Conservation (phyloP, 2,113 vertebrate species). For the Mohoua ochrocephala region DNA sequence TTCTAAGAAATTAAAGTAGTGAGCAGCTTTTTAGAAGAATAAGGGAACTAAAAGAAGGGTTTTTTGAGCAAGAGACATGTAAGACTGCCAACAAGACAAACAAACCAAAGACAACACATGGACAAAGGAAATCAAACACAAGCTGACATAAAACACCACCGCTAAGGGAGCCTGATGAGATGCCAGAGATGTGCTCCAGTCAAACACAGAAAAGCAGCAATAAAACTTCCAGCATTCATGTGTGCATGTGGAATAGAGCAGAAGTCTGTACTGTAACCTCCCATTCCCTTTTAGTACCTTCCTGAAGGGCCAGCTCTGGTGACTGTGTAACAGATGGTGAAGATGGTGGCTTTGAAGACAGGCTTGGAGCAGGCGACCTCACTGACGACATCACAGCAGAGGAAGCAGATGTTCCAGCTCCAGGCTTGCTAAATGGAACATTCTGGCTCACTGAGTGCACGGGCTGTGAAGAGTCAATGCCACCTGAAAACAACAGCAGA, state of each 20-base stretch:
- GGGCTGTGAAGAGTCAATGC: slow-evolving; percentile 47
- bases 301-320: slow-evolving; percentile 37
- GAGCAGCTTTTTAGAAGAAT: not conserved
- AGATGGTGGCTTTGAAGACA: slow-evolving; percentile 10
- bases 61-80: not conserved
- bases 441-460: slow-evolving; percentile 44
- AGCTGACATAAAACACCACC: not conserved
- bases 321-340: slow-evolving; percentile 24
- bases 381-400: slow-evolving; percentile 9
- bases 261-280: not conserved
- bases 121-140: not conserved
- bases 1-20: not conserved
- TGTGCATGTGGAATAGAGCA: not conserved
- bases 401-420: slow-evolving; percentile 2
- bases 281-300: slow-evolving; percentile 66
- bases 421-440: slow-evolving; percentile 32
- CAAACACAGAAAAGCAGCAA: not conserved
- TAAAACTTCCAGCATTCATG: not conserved
- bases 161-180: not conserved
- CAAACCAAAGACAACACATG: not conserved
- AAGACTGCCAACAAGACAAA: not conserved
- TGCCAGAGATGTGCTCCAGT: not conserved
- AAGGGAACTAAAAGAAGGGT: not conserved
- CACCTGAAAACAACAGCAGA: slow-evolving; percentile 27
- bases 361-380: slow-evolving; percentile 31